phyloP scores from a whole-genome alignment of 2,888 invertebrate species.

The Plebejus argus region DNA sequence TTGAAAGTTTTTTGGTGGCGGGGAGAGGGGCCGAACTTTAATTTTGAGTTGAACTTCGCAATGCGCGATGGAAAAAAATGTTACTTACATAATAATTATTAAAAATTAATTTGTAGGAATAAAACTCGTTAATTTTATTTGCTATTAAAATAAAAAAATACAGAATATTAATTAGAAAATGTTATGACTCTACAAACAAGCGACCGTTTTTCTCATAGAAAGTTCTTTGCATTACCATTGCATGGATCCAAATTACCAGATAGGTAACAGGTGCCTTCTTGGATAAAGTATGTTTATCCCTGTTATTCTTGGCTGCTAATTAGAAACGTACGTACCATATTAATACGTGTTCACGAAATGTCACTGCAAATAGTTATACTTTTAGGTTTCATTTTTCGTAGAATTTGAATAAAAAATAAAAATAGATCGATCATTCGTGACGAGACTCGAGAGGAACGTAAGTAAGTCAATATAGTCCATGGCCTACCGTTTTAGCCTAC shows the following conservation, averaged over 20 bases:
- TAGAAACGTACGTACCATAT: neutral
- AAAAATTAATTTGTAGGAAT: neutral
- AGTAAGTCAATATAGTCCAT: neutral
- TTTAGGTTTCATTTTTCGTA: neutral
- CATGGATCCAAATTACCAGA: too few species aligned
- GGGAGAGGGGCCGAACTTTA: neutral
- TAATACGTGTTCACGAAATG: neutral
- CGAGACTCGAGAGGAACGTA: neutral
- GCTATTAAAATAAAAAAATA: neutral
- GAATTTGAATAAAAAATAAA: neutral
- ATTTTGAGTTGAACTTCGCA: constrained; percentile 6
- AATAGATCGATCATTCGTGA: neutral
- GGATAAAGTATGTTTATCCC: neutral
- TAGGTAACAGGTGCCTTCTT: too few species aligned
- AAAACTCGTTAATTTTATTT: neutral
- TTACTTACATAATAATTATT: neutral
- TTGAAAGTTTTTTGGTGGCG: constrained; percentile 18
- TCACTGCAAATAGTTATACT: neutral
- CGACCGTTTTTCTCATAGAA: too few species aligned
- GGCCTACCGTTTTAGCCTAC: neutral
- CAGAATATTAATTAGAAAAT: neutral
- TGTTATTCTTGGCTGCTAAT: neutral
- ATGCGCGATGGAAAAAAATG: neutral
- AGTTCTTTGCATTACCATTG: too few species aligned
- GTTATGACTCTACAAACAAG: neutral